Base-by-base conservation (phyloP, 2,113 vertebrate genomes). In the Phyllostomus hastatus region DNA sequence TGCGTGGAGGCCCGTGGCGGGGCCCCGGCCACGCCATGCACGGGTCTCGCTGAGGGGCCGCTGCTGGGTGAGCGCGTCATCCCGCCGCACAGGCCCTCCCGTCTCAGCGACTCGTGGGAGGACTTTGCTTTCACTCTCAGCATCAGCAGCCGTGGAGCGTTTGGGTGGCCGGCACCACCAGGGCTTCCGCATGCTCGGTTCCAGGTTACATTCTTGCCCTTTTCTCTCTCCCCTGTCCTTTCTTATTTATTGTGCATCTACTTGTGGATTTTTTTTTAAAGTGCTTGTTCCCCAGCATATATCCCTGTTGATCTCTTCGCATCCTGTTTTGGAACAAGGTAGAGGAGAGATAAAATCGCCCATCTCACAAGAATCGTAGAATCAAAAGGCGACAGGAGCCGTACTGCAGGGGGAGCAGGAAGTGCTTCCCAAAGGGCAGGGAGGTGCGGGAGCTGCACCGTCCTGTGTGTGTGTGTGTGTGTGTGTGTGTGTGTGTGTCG, bases 21-120 rank as follows among this genome's bases (percentile, higher is more conserved):
- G 57, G 28, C 12, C 15, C 28, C 14, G 11, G 4, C 46, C 4
- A 0, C 1, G 41, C 16, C 1, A 1, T 0, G 8, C 20, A 4
- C 11, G 8, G 57, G 26, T 7, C 33, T 46, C n/a, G 54, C 78
- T 2, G 4, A 17, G 16, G 82, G 72, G 31, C 57, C 7, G 1
- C 41, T 33, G 17, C 9, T 35, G 46, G 75, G 52, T 15, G 16
- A 5, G 26, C 24, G 10, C 15, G 6, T 8, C 9, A 0, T 31
- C 41, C 31, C 4, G 0, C 10, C 17, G 1, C 38, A 2, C 33
- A 20, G 38, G 3, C 43, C 43, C 19, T 75, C 14, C 7, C 54
- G 48, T n/a, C 76, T 4, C 2, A 3, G 14, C 8, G 15, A 16
- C 52, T 8, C 38, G 0, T 0, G 14, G 67, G 67, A 33, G n/a